Evolutionary conservation across 2,113 vertebrate genomes (phyloP), one percentile per base, ranked within the genome.

Genomic region (Holacanthus passer): DNA sequence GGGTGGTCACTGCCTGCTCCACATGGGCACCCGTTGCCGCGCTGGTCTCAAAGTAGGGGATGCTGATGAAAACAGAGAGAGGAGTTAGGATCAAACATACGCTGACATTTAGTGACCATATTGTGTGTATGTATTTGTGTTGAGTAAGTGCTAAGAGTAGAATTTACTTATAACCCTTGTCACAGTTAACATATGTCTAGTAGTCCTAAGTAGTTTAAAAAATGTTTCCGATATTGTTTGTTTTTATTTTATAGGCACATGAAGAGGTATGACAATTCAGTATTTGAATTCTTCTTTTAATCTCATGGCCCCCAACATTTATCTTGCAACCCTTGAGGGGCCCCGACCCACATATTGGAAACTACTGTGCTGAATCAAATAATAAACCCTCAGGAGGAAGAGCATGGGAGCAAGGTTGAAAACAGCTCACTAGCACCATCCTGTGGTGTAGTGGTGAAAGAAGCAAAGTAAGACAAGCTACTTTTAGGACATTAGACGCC

Each of bases 41-140:
- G 12, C 98, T 99, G 0, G 98, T 98, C 94, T 99, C 97, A 73
- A 97, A 97, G 94, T 99, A 99, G 0, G 97, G 97, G 64, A 99
- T 96, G 59, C 98, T 99, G 70, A 10, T 31, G 35, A 20, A 35
- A 43, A 32, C 4, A 0, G 27, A 19, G 24, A 65, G 60, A 37
- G 31, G 3, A 48, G 27, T 12, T 17, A 53, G n/a, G 35, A 11
- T 56, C 55, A 16, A 53, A 52, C 13, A 43, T 1, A 68, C 7
- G 19, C 9, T 47, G 43, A n/a, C 9, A 0, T 47, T 45, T 67
- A 39, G 20, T 37, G 59, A 13, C 35, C 20, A 41, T 24, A 24
- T 63, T 16, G 20, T 63, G 32, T 41, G 5, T 3, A 13, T 16
- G 3, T 32, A 17, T 45, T 45, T 31, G 11, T n/a, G 35, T 35